Conservation (phyloP, 2,797 vertebrate species). For the Mormyrops boulengeri region DNA sequence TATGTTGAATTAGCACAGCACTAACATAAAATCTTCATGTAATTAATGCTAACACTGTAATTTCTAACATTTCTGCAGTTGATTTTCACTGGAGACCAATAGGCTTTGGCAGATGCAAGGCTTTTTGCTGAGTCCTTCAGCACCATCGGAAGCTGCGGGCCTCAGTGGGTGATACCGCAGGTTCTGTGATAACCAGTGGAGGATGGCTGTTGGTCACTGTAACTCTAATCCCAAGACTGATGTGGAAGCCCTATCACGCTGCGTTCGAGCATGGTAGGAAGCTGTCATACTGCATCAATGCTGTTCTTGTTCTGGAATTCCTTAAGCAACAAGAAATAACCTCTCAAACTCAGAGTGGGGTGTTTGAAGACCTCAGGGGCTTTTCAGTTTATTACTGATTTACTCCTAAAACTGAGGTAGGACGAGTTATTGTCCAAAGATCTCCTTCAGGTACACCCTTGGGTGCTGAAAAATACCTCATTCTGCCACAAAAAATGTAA, state of each 20-base stretch:
- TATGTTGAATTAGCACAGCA: background rate
- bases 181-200: background rate
- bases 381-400: background rate
- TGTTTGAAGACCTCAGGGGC: background rate
- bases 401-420: background rate
- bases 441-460: background rate
- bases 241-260: background rate
- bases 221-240: background rate
- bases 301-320: background rate
- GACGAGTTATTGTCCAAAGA: background rate
- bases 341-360: background rate
- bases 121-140: background rate
- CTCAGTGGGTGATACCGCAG: background rate
- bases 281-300: background rate
- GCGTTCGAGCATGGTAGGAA: background rate
- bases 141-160: background rate
- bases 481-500: background rate
- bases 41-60: background rate
- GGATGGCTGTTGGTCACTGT: background rate
- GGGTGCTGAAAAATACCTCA: background rate
- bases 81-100: background rate
- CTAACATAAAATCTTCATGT: background rate
- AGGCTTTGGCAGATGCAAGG: background rate
- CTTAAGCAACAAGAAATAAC: conserved; percentile 6
- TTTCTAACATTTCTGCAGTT: background rate